Evolutionary conservation across 2,797 vertebrate genomes (phyloP).

Genomic region (Poeciliopsis infans): DNA sequence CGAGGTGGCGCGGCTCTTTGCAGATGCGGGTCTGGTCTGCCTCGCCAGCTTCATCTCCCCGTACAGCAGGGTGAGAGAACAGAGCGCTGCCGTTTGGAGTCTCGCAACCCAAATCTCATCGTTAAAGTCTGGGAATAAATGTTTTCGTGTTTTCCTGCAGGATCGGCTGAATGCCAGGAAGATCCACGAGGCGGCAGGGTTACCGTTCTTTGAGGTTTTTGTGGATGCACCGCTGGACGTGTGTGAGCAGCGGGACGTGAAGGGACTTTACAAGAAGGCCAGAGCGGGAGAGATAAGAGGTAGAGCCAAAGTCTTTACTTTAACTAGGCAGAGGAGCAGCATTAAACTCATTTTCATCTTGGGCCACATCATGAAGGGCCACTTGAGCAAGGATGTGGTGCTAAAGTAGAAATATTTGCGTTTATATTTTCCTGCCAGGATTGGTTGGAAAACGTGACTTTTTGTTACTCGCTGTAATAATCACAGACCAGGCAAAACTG

Average conservation of each 20-base stretch:
- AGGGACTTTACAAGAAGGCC: constrained; percentile 97
- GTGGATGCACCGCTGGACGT: constrained; percentile 96
- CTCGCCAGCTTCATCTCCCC: constrained; percentile 98
- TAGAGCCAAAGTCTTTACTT: neutral
- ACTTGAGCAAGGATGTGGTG: too few relatives aligned
- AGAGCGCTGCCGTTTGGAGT: neutral
- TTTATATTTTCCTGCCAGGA: too few relatives aligned
- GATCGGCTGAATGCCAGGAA: constrained; percentile 94
- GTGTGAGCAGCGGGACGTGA: constrained; percentile 96
- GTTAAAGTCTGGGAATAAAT: neutral
- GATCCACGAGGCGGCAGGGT: constrained; percentile 92
- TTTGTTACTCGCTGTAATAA: too few relatives aligned
- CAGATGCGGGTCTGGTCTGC: constrained; percentile 96
- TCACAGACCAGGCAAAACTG: too few relatives aligned
- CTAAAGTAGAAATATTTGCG: too few relatives aligned
- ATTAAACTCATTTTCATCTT: too few relatives aligned
- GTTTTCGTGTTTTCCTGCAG: constrained; percentile 66
- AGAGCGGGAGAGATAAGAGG: constrained; percentile 98
- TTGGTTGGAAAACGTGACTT: too few relatives aligned
- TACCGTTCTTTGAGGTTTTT: constrained; percentile 98
- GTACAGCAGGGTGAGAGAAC: constrained; percentile 87
- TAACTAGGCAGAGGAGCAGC: neutral
- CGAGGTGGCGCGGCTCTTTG: constrained; percentile 96
- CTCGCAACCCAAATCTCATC: neutral
- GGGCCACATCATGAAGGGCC: too few relatives aligned